These are phyloP conservation scores for Myotis yumanensis DNA, from an alignment of 2,113 vertebrate species.

Conservation along the genomic window DNA sequence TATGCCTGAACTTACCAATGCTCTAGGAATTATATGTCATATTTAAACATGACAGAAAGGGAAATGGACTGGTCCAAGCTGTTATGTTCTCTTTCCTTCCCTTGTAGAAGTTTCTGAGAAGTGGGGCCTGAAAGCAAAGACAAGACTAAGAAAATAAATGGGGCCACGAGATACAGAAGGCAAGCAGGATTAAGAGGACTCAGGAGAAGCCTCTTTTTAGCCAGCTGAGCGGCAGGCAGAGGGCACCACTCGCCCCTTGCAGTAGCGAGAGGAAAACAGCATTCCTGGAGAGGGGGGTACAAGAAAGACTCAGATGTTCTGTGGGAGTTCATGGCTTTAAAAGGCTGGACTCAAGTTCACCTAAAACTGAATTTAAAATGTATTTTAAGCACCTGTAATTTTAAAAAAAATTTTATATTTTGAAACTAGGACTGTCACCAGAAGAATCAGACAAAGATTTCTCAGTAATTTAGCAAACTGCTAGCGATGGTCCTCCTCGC, in stretches of 20 bases:
- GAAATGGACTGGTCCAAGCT: neutral
- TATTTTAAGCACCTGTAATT: neutral
- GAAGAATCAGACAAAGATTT: neutral
- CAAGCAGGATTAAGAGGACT: neutral
- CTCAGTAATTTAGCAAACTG: neutral
- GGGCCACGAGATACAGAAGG: neutral
- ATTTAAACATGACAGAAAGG: neutral
- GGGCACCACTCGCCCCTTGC: accelerated
- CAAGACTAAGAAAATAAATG: neutral
- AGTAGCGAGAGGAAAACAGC: no score
- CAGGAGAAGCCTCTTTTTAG: neutral
- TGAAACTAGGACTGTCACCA: neutral
- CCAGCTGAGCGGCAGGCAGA: neutral
- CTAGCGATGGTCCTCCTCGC: neutral
- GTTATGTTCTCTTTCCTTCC: neutral
- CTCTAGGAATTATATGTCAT: neutral
- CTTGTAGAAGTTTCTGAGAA: neutral
- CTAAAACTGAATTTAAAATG: neutral
- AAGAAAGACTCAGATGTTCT: neutral
- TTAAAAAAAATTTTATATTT: neutral
- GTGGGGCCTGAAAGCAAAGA: neutral
- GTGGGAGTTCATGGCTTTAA: neutral
- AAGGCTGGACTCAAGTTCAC: neutral
- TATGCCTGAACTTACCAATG: neutral
- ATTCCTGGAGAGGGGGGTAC: neutral